Conservation (phyloP, 2,888 invertebrate genomes). For the Cantharis nigra region DNA sequence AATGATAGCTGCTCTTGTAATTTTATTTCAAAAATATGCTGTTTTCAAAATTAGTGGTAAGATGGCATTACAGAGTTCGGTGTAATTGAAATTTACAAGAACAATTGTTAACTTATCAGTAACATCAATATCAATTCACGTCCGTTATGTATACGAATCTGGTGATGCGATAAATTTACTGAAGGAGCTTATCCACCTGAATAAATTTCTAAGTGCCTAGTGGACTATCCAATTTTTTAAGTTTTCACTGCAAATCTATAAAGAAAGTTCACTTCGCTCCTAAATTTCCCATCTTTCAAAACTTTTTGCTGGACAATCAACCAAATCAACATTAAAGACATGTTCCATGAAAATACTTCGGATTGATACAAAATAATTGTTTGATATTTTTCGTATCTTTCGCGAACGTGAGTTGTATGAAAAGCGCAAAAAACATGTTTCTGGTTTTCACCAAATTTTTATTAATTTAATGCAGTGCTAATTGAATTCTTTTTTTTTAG, state of each 20-base stretch:
- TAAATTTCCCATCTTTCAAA: neutral
- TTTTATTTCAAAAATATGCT: neutral
- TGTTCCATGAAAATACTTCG: neutral
- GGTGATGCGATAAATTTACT: neutral
- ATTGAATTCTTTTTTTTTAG: neutral
- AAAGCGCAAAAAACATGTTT: neutral
- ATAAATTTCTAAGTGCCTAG: neutral
- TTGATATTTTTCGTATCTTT: neutral
- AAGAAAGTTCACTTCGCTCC: neutral
- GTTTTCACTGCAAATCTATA: neutral
- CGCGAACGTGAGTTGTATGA: neutral
- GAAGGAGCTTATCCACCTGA: neutral
- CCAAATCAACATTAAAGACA: neutral
- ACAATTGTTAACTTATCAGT: neutral
- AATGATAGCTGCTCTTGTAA: neutral
- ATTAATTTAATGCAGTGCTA: neutral
- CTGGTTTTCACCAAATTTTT: neutral
- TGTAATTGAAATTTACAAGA: neutral
- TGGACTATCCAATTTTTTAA: neutral
- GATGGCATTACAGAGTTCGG: neutral
- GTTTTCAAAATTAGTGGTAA: neutral
- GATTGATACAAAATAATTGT: neutral
- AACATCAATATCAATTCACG: neutral
- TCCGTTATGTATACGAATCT: neutral
- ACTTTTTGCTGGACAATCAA: neutral